Percentiles rank a stretch among this genome's conserved stretches.
Evolutionary conservation across 64 coral and sea anemone species (phyloP).

Genomic region (Catalaphyllia jardinei): DNA sequence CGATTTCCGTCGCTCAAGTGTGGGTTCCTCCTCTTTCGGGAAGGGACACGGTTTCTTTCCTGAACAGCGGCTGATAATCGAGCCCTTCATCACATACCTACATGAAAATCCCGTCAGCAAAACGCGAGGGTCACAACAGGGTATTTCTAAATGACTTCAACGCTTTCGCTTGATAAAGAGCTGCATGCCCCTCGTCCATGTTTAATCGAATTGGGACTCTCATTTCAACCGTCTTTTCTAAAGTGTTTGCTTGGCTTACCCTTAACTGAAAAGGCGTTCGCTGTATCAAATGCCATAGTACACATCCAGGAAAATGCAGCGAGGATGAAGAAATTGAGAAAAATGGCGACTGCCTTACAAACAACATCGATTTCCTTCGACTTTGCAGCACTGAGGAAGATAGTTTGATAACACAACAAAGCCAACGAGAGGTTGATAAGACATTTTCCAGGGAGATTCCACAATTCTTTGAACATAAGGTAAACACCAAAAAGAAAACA

Average conservation of each 20-base stretch:
- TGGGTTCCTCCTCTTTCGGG: too few relatives aligned
- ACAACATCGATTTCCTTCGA: slow-evolving; percentile 1
- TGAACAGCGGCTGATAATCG: too few relatives aligned
- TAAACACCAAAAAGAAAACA: slow-evolving; percentile 10
- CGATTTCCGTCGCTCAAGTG: too few relatives aligned
- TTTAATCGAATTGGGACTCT: neutral
- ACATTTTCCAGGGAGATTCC: slow-evolving; percentile 27
- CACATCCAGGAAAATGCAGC: slow-evolving; percentile 42
- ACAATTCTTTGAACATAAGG: neutral
- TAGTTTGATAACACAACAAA: slow-evolving; percentile 22
- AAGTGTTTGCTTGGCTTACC: neutral
- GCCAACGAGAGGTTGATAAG: slow-evolving; percentile 21
- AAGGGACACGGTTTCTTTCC: too few relatives aligned
- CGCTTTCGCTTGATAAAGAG: too few relatives aligned
- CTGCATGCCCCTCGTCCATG: too few relatives aligned
- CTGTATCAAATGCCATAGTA: slow-evolving; percentile 24
- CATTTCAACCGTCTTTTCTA: neutral
- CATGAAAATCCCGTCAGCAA: too few relatives aligned
- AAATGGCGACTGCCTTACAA: slow-evolving; percentile 18
- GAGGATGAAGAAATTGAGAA: neutral
- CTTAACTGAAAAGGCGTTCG: neutral
- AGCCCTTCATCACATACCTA: too few relatives aligned
- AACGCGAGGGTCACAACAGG: too few relatives aligned
- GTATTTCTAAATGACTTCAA: too few relatives aligned
- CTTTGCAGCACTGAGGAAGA: neutral